Conservation (phyloP, 2,797 vertebrate genomes). For the Sorex maritimensis region DNA sequence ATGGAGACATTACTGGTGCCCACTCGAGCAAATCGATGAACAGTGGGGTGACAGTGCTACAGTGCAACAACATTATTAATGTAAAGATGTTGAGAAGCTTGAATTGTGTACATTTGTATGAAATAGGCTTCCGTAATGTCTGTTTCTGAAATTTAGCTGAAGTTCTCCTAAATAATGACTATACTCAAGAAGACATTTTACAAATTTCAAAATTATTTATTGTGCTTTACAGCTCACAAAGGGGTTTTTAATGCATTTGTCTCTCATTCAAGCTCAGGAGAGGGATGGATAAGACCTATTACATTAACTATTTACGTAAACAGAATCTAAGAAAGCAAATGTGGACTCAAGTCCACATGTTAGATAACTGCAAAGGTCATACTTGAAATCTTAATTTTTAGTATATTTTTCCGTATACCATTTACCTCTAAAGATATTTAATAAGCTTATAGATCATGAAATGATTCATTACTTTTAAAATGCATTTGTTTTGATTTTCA, state of each 20-base stretch:
- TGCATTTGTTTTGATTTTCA: conserved; percentile 29
- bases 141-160: conserved; percentile 32
- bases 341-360: neutral
- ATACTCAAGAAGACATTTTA: conserved; percentile 10
- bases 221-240: conserved; percentile 57
- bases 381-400: neutral
- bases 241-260: conserved; percentile 14
- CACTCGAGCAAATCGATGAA: too few species aligned
- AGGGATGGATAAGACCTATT: neutral
- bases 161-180: conserved; percentile 2
- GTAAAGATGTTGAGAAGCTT: conserved; percentile 10
- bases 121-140: conserved; percentile 29
- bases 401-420: neutral
- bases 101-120: neutral
- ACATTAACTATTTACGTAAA: conserved; percentile 38
- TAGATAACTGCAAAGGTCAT: neutral
- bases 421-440: conserved; percentile 72
- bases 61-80: neutral
- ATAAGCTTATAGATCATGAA: conserved; percentile 62
- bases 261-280: neutral
- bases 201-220: conserved; percentile 54
- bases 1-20: too few species aligned
- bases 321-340: neutral
- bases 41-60: too few species aligned
- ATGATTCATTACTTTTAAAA: conserved; percentile 71